Percentiles rank a stretch among this genome's conserved stretches.
Evolutionary conservation across 2,888 invertebrate genomes (phyloP).

Genomic region (Xestia xanthographa): DNA sequence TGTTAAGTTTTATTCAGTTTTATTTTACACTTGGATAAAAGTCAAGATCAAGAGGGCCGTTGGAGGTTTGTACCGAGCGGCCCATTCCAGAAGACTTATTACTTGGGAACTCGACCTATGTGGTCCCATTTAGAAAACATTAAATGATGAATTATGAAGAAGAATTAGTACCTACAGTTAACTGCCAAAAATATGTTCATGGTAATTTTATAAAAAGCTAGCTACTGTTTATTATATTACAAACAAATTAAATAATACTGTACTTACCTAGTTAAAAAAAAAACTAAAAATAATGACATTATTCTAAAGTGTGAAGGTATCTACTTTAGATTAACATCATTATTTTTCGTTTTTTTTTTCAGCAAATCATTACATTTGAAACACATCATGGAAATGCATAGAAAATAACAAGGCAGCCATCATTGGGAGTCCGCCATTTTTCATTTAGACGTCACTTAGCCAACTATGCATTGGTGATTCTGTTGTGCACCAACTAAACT

Average conservation of each 20-base stretch:
- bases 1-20: not conserved
- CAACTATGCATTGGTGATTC: no score
- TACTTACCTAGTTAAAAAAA: not conserved
- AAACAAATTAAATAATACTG: not conserved
- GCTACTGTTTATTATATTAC: no score
- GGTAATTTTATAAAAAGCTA: not conserved
- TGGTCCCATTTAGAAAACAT: not conserved
- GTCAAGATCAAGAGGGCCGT: not conserved
- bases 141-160: not conserved
- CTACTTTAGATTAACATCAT: no score
- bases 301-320: no score
- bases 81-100: not conserved
- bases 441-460: no score
- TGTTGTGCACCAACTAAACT: no score
- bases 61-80: not conserved
- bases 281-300: no score
- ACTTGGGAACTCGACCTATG: not conserved
- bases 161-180: not conserved
- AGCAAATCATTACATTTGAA: no score
- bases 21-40: not conserved
- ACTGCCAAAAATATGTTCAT: not conserved
- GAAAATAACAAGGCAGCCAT: no score
- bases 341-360: no score
- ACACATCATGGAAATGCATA: no score
- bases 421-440: no score